These are phyloP conservation scores for Trogon melanurus DNA, from an alignment of 2,113 vertebrate genomes.

Conservation along the genomic window DNA sequence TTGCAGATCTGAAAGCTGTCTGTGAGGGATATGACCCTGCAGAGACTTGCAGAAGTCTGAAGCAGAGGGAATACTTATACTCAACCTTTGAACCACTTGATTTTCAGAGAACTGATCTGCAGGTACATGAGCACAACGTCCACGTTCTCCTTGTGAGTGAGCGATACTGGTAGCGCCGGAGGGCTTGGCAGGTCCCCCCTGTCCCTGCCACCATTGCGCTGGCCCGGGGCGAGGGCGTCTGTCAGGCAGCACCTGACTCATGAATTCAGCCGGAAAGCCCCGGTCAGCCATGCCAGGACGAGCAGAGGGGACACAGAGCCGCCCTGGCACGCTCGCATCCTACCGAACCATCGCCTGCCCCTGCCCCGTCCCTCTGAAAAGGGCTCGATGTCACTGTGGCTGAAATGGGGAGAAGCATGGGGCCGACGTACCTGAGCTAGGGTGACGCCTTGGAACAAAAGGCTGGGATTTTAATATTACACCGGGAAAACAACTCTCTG, in stretches of 20 bases:
- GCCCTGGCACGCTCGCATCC: rapidly evolving
- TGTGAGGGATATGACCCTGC: neutral
- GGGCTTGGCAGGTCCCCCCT: neutral
- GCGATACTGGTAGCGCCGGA: neutral
- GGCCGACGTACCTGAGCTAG: neutral
- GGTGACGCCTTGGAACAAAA: conserved; percentile 3
- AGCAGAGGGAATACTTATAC: neutral
- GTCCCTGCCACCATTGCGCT: neutral
- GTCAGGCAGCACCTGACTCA: neutral
- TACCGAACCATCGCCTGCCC: rapidly evolving
- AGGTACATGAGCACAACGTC: neutral
- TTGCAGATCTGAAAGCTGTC: neutral
- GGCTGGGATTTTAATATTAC: neutral
- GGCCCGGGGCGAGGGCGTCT: rapidly evolving
- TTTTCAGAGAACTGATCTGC: neutral
- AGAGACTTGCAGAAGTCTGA: neutral
- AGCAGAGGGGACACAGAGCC: neutral
- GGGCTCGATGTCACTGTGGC: rapidly evolving
- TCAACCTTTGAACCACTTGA: rapidly evolving
- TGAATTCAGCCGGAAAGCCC: neutral
- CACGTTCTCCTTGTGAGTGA: rapidly evolving
- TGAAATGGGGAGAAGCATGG: neutral
- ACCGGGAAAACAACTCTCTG: conserved; percentile 25
- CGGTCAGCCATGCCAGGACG: neutral
- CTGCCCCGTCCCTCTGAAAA: neutral